These are phyloP conservation scores for Tapirus indicus DNA, from an alignment of 2,797 vertebrate genomes.

Conservation along the genomic window DNA sequence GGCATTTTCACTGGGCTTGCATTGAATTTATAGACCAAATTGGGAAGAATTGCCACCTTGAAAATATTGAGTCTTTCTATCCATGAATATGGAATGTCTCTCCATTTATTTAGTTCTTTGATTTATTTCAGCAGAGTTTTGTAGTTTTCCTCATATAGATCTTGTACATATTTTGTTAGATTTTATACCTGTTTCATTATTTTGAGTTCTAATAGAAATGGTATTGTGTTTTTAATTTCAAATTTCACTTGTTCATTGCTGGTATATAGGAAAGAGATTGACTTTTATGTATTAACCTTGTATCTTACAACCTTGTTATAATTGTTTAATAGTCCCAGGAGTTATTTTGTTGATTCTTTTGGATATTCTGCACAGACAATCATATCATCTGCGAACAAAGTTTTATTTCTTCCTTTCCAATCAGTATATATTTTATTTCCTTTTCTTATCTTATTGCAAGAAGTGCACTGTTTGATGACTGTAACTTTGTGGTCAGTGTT, in stretches of 20 bases:
- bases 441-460: neutral
- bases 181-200: neutral
- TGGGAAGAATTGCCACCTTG: neutral
- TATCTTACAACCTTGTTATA: neutral
- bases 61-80: neutral
- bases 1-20: too few relatives aligned
- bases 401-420: neutral
- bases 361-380: neutral
- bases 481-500: neutral
- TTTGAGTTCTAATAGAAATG: neutral
- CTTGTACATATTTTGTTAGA: neutral
- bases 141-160: neutral
- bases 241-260: neutral
- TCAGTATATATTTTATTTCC: neutral
- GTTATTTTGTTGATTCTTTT: neutral
- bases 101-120: neutral
- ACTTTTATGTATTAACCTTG: neutral
- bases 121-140: neutral
- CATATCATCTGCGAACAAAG: neutral
- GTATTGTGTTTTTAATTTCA: neutral
- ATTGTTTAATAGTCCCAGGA: neutral
- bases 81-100: too few relatives aligned
- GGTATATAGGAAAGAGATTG: neutral
- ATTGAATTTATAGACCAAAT: too few relatives aligned
- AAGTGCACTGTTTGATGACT: neutral